Evolutionary conservation across 2,797 vertebrate species (phyloP).

Genomic region (Enteromius trimaculatus): DNA sequence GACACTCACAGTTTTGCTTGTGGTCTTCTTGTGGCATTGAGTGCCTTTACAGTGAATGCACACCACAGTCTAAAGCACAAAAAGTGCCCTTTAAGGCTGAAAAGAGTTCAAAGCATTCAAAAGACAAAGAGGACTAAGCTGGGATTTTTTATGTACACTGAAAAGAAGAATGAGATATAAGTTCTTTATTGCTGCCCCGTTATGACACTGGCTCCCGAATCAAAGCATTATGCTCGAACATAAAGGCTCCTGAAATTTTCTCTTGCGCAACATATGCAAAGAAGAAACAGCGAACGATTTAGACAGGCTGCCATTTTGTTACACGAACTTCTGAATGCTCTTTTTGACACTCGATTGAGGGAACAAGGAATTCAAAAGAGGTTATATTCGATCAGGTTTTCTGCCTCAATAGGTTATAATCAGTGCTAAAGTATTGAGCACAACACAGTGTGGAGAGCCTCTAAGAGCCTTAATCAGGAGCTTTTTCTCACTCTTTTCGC

Average conservation of each 20-base stretch:
- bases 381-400: constrained; percentile 99
- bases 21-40: constrained; percentile 97
- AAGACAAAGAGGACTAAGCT: constrained; percentile 99
- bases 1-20: constrained; percentile 98
- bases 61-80: constrained; percentile 94
- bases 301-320: constrained; percentile 86
- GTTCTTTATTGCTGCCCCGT: constrained; percentile 92
- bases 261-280: constrained; percentile 88
- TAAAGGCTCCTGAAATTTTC: constrained; percentile 84
- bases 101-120: constrained; percentile 99
- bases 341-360: constrained; percentile 97
- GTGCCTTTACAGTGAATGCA: constrained; percentile 99
- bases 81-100: constrained; percentile 96
- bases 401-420: constrained; percentile 99
- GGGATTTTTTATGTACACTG: constrained; percentile 99
- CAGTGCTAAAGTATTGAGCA: constrained; percentile 94
- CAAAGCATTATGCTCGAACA: constrained; percentile 89
- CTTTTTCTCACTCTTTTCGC: constrained; percentile 93
- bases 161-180: constrained; percentile 99
- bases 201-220: constrained; percentile 92
- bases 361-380: constrained; percentile 99
- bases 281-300: constrained; percentile 86
- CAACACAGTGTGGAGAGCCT: constrained; percentile 90
- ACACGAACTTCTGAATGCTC: constrained; percentile 97
- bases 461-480: constrained; percentile 93